These are phyloP conservation scores for Prinia subflava DNA, from an alignment of 2,113 vertebrate species.

Conservation along the genomic window DNA sequence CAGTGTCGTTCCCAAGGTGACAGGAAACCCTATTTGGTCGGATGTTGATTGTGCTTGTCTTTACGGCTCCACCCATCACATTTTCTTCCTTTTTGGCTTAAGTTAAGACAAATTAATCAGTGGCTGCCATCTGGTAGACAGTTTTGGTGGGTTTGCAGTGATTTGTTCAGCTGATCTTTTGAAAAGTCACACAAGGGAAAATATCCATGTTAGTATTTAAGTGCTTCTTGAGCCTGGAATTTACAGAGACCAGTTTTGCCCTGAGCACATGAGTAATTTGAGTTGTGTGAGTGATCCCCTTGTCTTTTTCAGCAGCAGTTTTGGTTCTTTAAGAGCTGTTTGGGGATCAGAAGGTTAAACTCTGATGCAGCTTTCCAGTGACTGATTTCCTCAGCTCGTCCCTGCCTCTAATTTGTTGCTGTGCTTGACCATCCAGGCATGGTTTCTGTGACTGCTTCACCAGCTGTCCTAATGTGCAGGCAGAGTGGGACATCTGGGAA, in stretches of 20 bases:
- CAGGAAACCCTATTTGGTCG: slow-evolving; percentile 79
- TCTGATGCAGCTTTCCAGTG: background rate
- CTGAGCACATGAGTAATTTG: background rate
- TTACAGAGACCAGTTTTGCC: background rate
- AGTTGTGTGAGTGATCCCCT: background rate
- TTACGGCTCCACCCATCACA: slow-evolving; percentile 72
- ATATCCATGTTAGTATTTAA: background rate
- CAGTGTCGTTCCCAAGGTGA: slow-evolving; percentile 82
- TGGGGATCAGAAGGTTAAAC: background rate
- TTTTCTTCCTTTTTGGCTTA: slow-evolving; percentile 82
- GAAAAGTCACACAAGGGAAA: background rate
- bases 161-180: slow-evolving; percentile 49
- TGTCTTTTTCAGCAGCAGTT: background rate
- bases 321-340: background rate
- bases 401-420: background rate
- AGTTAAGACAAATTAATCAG: slow-evolving; percentile 81
- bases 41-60: slow-evolving; percentile 78
- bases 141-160: slow-evolving; percentile 68
- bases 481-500: background rate
- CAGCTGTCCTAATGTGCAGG: background rate
- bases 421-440: background rate
- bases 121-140: slow-evolving; percentile 78
- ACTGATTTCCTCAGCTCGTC: background rate
- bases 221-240: background rate
- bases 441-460: background rate